Conservation (phyloP, 2,888 invertebrate species). For the Acleris sparsana region DNA sequence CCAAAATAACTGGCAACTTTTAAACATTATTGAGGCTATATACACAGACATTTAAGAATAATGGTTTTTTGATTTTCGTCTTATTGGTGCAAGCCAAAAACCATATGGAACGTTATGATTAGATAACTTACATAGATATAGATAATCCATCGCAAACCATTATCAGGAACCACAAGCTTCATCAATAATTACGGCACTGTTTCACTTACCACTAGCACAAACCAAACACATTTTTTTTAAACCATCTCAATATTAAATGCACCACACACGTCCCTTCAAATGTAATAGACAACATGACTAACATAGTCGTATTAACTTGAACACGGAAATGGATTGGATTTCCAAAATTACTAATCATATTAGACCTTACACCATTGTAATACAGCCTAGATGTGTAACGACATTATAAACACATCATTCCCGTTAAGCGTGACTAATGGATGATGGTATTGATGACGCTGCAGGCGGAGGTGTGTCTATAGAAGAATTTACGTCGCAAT, state of each 20-base stretch:
- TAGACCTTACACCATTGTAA: background rate
- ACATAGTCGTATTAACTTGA: background rate
- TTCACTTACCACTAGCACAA: too few species aligned
- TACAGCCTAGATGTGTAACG: background rate
- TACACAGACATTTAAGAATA: background rate
- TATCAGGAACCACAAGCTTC: background rate
- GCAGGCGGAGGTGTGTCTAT: too few species aligned
- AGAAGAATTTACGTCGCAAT: too few species aligned
- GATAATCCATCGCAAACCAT: background rate
- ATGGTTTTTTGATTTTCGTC: too few species aligned
- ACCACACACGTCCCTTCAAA: background rate
- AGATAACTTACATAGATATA: too few species aligned
- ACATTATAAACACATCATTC: background rate
- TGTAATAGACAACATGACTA: background rate
- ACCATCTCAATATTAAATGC: too few species aligned
- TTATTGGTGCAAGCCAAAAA: too few species aligned
- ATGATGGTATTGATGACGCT: too few species aligned
- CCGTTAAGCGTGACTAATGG: background rate
- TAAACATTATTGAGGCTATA: background rate
- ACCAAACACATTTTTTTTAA: too few species aligned
- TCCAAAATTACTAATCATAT: background rate
- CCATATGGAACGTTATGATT: too few species aligned
- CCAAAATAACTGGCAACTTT: background rate
- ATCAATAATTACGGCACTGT: background rate
- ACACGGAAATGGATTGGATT: background rate